Percentiles rank a stretch among this genome's conserved stretches.
phyloP scores from a whole-genome alignment of 2,797 vertebrate genomes.

The Chaenodraco wilsoni region DNA sequence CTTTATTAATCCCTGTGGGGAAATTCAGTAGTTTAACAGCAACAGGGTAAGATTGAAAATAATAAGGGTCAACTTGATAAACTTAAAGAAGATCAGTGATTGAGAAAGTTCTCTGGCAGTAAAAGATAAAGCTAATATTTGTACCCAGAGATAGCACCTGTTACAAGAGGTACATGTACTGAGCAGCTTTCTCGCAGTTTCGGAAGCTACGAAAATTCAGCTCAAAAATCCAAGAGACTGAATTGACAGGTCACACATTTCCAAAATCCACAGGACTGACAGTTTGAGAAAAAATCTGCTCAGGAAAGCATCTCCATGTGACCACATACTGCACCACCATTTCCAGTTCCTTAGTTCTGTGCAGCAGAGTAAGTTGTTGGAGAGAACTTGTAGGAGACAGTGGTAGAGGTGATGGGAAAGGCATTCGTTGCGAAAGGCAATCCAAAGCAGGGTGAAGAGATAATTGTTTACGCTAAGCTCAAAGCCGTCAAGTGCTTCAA shows the following conservation, averaged over 20 bases:
- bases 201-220: not conserved
- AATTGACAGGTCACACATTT: slow-evolving; percentile 9
- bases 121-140: not conserved
- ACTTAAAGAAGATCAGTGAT: not conserved
- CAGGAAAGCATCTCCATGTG: not conserved
- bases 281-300: slow-evolving; percentile 1
- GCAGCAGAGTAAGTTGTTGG: not conserved
- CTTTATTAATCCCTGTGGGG: no score
- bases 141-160: not conserved
- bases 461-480: slow-evolving; percentile 77
- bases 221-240: slow-evolving; percentile 4
- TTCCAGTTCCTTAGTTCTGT: slow-evolving; percentile 19
- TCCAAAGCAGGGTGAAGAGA: slow-evolving; percentile 74
- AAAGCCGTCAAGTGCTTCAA: slow-evolving; percentile 70
- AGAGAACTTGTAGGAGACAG: slow-evolving; percentile 19
- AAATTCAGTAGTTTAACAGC: no score
- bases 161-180: slow-evolving; percentile 24
- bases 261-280: slow-evolving; percentile 19
- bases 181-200: slow-evolving; percentile 4
- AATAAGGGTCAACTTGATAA: not conserved
- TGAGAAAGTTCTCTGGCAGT: not conserved
- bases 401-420: slow-evolving; percentile 55
- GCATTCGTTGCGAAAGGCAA: slow-evolving; percentile 84
- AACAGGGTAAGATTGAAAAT: no score
- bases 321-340: slow-evolving; percentile 15